These are phyloP conservation scores for Athalia rosae DNA, from an alignment of 2,888 invertebrate genomes.

Conservation along the genomic window DNA sequence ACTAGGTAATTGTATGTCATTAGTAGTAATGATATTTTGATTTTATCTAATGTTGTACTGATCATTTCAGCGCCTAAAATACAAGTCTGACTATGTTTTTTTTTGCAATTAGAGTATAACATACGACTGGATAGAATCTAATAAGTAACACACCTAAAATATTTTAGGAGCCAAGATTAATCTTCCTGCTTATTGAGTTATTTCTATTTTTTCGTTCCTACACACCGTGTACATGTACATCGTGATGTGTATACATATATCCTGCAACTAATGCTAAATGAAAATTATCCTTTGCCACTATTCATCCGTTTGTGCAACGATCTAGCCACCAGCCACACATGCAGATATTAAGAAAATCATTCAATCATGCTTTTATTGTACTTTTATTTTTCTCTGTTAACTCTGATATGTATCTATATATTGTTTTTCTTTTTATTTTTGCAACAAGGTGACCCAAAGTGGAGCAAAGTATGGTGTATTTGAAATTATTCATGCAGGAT, in stretches of 20 bases:
- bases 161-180: no score
- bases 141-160: background rate
- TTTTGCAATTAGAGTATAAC: background rate
- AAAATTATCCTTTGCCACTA: no score
- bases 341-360: background rate
- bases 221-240: background rate
- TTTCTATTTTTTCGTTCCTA: background rate
- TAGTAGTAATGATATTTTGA: no score
- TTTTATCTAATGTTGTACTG: no score
- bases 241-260: background rate
- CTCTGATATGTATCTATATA: conserved; percentile 28
- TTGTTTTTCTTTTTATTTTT: conserved; percentile 32
- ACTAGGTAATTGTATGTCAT: no score
- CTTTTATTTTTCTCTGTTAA: conserved; percentile 10
- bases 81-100: background rate
- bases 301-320: background rate
- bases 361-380: conserved; percentile 7
- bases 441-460: conserved; percentile 47
- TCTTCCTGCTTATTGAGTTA: background rate
- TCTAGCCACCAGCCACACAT: no score
- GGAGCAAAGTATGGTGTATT: conserved; percentile 43
- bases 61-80: background rate
- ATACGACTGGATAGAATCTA: background rate
- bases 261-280: background rate
- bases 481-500: conserved; percentile 1